Base-by-base conservation (phyloP, 2,113 vertebrate genomes). In the Pollachius pollachius region DNA sequence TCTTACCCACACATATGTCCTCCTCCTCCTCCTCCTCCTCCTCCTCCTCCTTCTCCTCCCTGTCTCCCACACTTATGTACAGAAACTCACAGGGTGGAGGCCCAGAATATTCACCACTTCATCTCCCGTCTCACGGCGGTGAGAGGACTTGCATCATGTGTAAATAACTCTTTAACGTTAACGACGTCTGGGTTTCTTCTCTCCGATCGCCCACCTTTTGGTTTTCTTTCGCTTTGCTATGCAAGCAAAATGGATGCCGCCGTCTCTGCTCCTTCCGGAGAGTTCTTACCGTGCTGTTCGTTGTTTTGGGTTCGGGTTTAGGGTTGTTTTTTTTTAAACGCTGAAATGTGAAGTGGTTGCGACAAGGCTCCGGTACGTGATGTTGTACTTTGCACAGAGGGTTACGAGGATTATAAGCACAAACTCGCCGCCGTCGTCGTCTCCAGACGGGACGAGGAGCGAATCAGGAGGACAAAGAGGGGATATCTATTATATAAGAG, bases 381-480 rank as follows among this genome's bases (percentile, higher is more conserved):
- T 71, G 76, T 88, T 90, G 88, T 91, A 90, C 80, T 93, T 92
- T 93, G 92, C 92, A 93, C 92, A 90, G 87, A 87, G 84, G 79
- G 62, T 91, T 90, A 89, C 84, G 89, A 82, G 85, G 84, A 89
- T 88, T 84, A 92, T 82, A 93, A 93, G 92, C 92, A 93, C 92
- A 93, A 92, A 88, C 81, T 75, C 76, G 81, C 83, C n/a, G n/a
- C n/a, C 84, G 81, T 84, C 84, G 81, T 84, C 84, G 73, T 89
- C 37, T 41, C 9, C 87, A 80, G 83, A 85, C 69, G 78, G 89
- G 81, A 70, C 81, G 86, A 87, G 75, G 84, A 77, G 67, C 68
- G 80, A 82, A 88, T 83, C 84, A 85, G 80, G 71, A 85, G 68
- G 86, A 78, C 79, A 69, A 83, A 71, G 71, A 83, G 78, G 82